Conservation (phyloP, 2,888 invertebrate species). For the Apamea epomidion region DNA sequence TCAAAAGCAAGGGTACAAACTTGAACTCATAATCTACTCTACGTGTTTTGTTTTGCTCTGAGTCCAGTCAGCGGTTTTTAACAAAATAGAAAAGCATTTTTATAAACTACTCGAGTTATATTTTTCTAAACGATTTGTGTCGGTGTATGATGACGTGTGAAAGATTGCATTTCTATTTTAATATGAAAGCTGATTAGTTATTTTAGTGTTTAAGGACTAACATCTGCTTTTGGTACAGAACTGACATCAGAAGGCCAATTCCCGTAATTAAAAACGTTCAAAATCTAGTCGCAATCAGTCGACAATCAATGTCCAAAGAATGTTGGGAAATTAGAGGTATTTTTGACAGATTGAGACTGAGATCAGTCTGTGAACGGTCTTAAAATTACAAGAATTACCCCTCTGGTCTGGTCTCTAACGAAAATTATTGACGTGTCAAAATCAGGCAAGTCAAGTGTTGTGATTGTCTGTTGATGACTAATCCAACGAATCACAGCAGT, state of each 20-base stretch:
- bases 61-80: conserved; percentile 38
- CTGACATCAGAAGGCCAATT: neutral
- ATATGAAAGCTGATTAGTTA: conserved; percentile 5
- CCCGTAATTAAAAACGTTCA: neutral
- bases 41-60: conserved; percentile 50
- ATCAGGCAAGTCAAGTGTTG: neutral
- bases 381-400: neutral
- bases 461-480: neutral
- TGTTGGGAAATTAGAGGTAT: neutral
- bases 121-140: conserved; percentile 44
- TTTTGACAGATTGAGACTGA: neutral
- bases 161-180: conserved; percentile 56
- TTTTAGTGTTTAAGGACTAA: neutral
- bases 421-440: neutral
- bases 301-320: neutral
- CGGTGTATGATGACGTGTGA: conserved; percentile 44
- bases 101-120: conserved; percentile 28
- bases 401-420: neutral
- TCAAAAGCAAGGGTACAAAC: conserved; percentile 41
- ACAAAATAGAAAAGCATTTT: conserved; percentile 38
- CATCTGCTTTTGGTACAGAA: neutral
- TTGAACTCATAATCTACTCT: conserved; percentile 43
- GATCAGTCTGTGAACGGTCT: neutral
- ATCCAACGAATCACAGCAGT: neutral
- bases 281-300: neutral